Conservation (phyloP, 2,797 vertebrate genomes). For the Botia kubotai region DNA sequence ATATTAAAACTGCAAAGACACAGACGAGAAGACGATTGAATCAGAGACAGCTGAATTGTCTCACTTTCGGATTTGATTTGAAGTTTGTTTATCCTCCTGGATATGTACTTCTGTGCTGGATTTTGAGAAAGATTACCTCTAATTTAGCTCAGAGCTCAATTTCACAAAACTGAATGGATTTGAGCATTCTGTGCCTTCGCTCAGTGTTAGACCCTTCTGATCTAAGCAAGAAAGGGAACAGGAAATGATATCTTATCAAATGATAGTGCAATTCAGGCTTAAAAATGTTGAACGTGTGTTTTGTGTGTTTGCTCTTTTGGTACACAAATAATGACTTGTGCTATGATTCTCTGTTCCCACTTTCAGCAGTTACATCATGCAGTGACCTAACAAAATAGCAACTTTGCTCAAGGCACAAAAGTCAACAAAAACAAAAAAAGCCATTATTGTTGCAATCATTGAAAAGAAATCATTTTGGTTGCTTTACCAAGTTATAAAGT, state of each 20-base stretch:
- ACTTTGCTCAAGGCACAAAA: background rate
- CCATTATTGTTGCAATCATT: no score
- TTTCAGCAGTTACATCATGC: background rate
- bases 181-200: conserved; percentile 2
- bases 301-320: no score
- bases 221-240: conserved; percentile 14
- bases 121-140: conserved; percentile 73
- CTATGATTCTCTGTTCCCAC: no score
- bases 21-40: no score
- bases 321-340: no score
- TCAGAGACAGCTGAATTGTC: conserved; percentile 23
- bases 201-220: conserved; percentile 22
- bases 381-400: background rate
- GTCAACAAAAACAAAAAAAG: background rate
- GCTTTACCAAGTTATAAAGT: no score
- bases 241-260: background rate
- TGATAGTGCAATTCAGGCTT: background rate
- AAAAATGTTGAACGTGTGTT: background rate
- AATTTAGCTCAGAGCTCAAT: conserved; percentile 66
- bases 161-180: conserved; percentile 25
- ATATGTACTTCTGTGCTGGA: conserved; percentile 68
- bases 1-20: no score
- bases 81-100: conserved; percentile 67
- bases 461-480: no score
- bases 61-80: conserved; percentile 65